Conservation (phyloP, 1,140 invertebrate species). For the Penaeus japonicus region DNA sequence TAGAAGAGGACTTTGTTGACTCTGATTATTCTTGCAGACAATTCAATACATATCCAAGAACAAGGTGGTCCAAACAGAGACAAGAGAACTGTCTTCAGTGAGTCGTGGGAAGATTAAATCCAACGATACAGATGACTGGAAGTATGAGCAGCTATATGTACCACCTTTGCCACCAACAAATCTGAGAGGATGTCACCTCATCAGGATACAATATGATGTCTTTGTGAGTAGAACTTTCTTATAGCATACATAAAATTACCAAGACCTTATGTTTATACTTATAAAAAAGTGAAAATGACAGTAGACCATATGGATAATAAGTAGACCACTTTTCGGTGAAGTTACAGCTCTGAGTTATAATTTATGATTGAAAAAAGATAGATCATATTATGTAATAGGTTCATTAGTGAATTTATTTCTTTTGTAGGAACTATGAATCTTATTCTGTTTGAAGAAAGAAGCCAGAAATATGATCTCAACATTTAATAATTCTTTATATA, state of each 20-base stretch:
- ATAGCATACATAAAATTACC: too few species aligned
- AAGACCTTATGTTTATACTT: neutral
- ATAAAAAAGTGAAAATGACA: neutral
- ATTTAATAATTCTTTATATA: too few species aligned
- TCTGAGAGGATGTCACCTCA: conserved; percentile 92
- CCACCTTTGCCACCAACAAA: conserved; percentile 94
- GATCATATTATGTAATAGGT: too few species aligned
- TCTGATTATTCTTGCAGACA: conserved; percentile 69
- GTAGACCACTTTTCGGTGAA: too few species aligned
- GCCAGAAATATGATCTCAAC: too few species aligned
- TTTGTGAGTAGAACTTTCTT: conserved; percentile 76
- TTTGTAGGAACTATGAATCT: too few species aligned
- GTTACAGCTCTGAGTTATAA: too few species aligned
- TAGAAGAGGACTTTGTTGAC: too few species aligned
- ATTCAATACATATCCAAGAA: conserved; percentile 89
- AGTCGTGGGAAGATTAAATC: conserved; percentile 83
- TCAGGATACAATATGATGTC: conserved; percentile 93
- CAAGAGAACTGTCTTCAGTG: conserved; percentile 82
- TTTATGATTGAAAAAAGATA: too few species aligned
- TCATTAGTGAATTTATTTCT: too few species aligned
- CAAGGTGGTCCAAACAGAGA: conserved; percentile 86
- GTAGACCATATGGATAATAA: too few species aligned
- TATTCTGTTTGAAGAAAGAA: too few species aligned
- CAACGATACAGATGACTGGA: conserved; percentile 84
- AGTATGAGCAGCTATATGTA: conserved; percentile 89